These are phyloP conservation scores for Larimichthys crocea DNA, from an alignment of 2,113 vertebrate species.

Conservation along the genomic window DNA sequence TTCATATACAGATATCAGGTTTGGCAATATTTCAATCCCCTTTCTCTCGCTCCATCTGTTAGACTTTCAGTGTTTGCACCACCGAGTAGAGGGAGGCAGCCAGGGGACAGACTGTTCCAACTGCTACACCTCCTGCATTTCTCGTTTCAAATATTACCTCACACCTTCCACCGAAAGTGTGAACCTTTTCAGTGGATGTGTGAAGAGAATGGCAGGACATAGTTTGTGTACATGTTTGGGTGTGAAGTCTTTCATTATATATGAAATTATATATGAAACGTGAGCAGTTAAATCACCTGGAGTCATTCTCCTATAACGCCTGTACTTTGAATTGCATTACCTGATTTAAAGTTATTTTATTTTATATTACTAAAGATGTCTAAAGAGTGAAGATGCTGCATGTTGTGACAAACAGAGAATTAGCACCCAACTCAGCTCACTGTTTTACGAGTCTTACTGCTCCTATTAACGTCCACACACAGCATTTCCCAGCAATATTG, in stretches of 20 bases:
- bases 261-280: not conserved
- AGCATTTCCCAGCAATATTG: not conserved
- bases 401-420: not conserved
- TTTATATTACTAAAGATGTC: not conserved
- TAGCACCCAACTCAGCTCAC: not conserved
- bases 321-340: not conserved
- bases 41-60: constrained; percentile 51
- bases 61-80: constrained; percentile 38
- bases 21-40: constrained; percentile 15
- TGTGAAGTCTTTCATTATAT: constrained; percentile 6
- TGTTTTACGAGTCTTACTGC: not conserved
- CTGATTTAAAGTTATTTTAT: not conserved
- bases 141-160: constrained; percentile 12
- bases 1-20: not conserved
- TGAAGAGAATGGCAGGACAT: constrained; percentile 14
- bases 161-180: constrained; percentile 26
- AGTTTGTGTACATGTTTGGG: not conserved
- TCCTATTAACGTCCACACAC: not conserved
- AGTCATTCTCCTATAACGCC: not conserved
- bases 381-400: not conserved
- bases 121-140: constrained; percentile 21
- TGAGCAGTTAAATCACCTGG: not conserved
- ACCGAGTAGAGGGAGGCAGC: constrained; percentile 34
- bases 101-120: constrained; percentile 33
- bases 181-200: constrained; percentile 16